These are phyloP conservation scores for Cephus spinipes DNA, from an alignment of 2,888 invertebrate species.

Conservation along the genomic window DNA sequence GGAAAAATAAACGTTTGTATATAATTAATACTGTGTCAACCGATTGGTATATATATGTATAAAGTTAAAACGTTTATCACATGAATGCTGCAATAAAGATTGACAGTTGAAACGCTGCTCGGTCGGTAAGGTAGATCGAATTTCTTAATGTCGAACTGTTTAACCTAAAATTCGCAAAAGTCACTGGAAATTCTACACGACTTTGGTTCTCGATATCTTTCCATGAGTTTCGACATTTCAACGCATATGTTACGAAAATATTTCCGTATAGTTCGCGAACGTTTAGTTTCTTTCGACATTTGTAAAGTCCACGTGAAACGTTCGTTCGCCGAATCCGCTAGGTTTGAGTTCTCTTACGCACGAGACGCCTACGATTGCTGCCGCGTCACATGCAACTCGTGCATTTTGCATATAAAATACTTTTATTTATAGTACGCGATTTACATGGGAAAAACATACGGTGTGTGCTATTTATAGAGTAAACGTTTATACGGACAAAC, in stretches of 20 bases:
- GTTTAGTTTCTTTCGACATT: too few relatives aligned
- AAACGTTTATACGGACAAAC: not conserved
- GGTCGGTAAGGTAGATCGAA: not conserved
- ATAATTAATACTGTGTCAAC: too few relatives aligned
- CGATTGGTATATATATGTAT: too few relatives aligned
- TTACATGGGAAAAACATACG: not conserved
- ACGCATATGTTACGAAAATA: too few relatives aligned
- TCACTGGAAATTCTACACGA: too few relatives aligned
- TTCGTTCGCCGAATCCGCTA: too few relatives aligned
- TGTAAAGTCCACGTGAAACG: conserved; percentile 29
- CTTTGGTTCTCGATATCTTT: too few relatives aligned
- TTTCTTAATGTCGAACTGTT: too few relatives aligned
- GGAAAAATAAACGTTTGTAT: too few relatives aligned
- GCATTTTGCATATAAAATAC: not conserved
- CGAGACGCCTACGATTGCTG: not conserved
- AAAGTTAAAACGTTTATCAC: not conserved
- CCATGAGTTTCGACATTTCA: too few relatives aligned
- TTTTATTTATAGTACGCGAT: not conserved
- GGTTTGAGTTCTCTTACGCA: not conserved
- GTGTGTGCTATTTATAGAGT: not conserved
- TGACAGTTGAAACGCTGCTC: not conserved
- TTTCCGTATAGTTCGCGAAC: too few relatives aligned
- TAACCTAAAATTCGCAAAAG: too few relatives aligned
- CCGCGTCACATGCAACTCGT: not conserved
- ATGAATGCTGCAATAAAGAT: not conserved